These are phyloP conservation scores for Bruchidius siliquastri DNA, from an alignment of 2,888 invertebrate species.

Conservation along the genomic window DNA sequence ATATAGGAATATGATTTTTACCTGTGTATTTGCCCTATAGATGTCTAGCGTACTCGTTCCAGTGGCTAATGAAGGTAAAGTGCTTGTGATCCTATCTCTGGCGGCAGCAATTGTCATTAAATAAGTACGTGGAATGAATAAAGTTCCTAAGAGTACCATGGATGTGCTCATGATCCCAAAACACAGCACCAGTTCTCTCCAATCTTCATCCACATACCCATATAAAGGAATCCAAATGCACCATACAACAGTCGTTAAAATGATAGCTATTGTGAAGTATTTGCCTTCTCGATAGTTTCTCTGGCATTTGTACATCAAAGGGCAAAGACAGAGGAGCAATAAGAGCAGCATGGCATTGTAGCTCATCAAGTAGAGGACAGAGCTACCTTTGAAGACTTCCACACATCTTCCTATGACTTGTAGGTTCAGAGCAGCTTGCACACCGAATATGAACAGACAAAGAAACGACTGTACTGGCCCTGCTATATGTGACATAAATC, in stretches of 20 bases:
- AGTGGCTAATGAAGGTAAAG: conserved; percentile 49
- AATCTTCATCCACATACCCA: conserved; percentile 49
- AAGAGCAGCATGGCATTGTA: conserved; percentile 61
- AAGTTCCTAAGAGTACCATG: conserved; percentile 56
- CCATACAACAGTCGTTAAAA: conserved; percentile 56
- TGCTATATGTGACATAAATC: conserved; percentile 65
- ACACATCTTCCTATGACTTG: conserved; percentile 49
- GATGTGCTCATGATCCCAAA: conserved; percentile 60
- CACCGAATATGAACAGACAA: conserved; percentile 59
- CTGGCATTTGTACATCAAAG: conserved; percentile 59
- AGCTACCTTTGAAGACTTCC: conserved; percentile 47
- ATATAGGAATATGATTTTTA: conserved; percentile 12
- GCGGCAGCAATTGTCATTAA: conserved; percentile 62
- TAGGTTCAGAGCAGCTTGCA: conserved; percentile 55
- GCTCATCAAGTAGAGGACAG: conserved; percentile 52
- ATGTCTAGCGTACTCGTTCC: conserved; percentile 48
- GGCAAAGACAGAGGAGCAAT: conserved; percentile 54
- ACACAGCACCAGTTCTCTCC: conserved; percentile 57
- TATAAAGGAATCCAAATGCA: conserved; percentile 56
- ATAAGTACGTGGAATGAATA: conserved; percentile 67
- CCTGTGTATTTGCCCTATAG: conserved; percentile 44
- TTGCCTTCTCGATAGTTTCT: conserved; percentile 66
- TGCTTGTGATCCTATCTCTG: conserved; percentile 55
- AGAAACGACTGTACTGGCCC: conserved; percentile 64
- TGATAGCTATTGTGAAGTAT: conserved; percentile 53